Base-by-base conservation (phyloP, 2,113 vertebrate species). In the Leucopsar rothschildi region DNA sequence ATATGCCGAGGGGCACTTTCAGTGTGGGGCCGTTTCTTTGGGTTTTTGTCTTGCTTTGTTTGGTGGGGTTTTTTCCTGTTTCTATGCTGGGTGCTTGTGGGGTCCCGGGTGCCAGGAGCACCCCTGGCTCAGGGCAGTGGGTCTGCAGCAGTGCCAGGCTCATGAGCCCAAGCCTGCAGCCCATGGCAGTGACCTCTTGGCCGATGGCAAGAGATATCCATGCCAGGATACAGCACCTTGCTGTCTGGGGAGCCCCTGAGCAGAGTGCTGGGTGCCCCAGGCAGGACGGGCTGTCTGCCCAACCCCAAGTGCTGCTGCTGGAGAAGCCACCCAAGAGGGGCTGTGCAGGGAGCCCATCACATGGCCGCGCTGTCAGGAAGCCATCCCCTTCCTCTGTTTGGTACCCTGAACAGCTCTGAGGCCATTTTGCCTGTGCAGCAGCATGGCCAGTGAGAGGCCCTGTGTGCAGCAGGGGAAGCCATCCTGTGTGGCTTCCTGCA, bases 191-290 rank as follows among this genome's bases (percentile, higher is more conserved):
- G 8, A 18, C 12, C 66, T 18, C 21, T 23, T 28, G 39, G 49
- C 28, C 0, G 0, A n/a, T 5, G 29, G 53, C n/a, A 4, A 2
- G 20, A 50, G 49, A 9, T 55, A 10, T 45, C 50, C 0, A 0
- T 40, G 71, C 10, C 3, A 0, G 6, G 5, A 53, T 10, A 2
- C 7, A 0, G 37, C 7, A 2, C 13, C 39, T 15, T 0, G 3
- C 40, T 35, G 3, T 1, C 45, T 13, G 19, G 57, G 70, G 16
- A 25, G 42, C 20, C 5, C n/a, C 45, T 6, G 5, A 17, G 31
- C 47, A 1, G 21, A 24, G 17, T 3, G 31, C n/a, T 18, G 40
- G 8, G 25, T 2, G 0, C 28, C 18, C 13, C 0, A 0, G 5
- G 4, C 2, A 3, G 7, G 12, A 9, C 1, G 0, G 31, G 33